phyloP scores from a whole-genome alignment of 2,797 vertebrate species.

The Gastrophryne carolinensis region DNA sequence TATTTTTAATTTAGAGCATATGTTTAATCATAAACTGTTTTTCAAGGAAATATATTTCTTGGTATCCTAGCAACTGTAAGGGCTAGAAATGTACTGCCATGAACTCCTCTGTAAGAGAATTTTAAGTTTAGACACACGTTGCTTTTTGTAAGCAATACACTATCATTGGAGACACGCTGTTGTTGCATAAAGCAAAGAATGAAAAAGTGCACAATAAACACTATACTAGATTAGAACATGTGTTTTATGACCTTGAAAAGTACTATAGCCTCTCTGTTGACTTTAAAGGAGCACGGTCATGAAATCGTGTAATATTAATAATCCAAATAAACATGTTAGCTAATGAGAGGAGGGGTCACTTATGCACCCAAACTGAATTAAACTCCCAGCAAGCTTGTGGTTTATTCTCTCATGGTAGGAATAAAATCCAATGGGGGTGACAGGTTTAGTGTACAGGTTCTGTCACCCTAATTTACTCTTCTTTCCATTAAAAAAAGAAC shows the following conservation, averaged over 20 bases:
- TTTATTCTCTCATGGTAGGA: too few relatives aligned
- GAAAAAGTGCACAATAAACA: slow-evolving; percentile 9
- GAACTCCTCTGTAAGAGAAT: slow-evolving; percentile 57
- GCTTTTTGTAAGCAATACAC: slow-evolving; percentile 7
- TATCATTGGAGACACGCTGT: slow-evolving; percentile 3
- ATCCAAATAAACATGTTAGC: too few relatives aligned
- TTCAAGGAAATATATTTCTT: slow-evolving; percentile 62
- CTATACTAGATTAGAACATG: neutral
- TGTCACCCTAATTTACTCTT: too few relatives aligned
- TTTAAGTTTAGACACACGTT: slow-evolving; percentile 5
- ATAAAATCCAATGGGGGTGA: too few relatives aligned
- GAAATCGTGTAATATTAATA: too few relatives aligned
- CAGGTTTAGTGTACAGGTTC: too few relatives aligned
- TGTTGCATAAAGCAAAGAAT: slow-evolving; percentile 5
- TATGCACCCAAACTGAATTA: too few relatives aligned
- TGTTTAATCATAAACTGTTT: slow-evolving; percentile 61
- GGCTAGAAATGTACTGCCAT: slow-evolving; percentile 58
- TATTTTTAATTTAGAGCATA: slow-evolving; percentile 41
- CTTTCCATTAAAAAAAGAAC: too few relatives aligned
- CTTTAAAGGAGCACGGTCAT: too few relatives aligned
- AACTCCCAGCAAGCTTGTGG: too few relatives aligned
- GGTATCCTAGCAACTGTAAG: slow-evolving; percentile 69
- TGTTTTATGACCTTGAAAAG: slow-evolving; percentile 6
- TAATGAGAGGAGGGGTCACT: too few relatives aligned
- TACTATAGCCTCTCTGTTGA: neutral